A percentile compares a stretch with the other conserved stretches of the same genome.
phyloP scores from a whole-genome alignment of 2,797 vertebrate species.

The Danio albolineatus region DNA sequence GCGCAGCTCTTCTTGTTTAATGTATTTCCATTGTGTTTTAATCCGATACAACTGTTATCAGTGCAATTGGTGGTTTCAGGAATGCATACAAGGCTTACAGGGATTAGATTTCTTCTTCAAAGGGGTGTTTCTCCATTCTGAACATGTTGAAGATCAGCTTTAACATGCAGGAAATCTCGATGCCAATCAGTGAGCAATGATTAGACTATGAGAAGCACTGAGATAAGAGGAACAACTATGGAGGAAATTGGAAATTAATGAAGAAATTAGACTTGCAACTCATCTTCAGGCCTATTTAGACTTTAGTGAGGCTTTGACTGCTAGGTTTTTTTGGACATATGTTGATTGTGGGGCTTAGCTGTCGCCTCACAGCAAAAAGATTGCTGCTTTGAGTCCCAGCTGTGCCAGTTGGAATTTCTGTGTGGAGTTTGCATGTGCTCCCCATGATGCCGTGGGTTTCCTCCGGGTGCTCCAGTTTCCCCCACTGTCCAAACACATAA shows the following conservation, averaged over 20 bases:
- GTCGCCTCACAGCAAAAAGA: no score
- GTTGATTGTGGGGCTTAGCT: no score
- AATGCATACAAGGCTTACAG: not conserved
- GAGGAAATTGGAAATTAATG: not conserved
- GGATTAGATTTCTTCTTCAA: constrained; percentile 36
- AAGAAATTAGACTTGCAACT: not conserved
- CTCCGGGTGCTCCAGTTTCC: no score
- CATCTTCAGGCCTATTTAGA: not conserved
- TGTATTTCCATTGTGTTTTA: not conserved
- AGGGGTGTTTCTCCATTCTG: constrained; percentile 5
- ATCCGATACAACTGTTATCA: constrained; percentile 5
- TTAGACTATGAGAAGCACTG: not conserved
- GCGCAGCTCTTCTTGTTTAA: not conserved
- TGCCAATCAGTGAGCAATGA: not conserved
- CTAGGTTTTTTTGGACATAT: no score
- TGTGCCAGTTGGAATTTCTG: no score
- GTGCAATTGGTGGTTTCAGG: constrained; percentile 3
- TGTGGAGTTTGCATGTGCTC: no score
- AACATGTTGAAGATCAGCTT: constrained; percentile 24
- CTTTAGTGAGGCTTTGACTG: not conserved
- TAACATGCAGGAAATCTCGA: constrained; percentile 16
- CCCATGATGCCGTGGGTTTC: no score
- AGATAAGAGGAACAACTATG: not conserved
- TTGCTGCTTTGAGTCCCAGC: no score
- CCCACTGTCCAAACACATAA: no score